Base-by-base conservation (phyloP, 2,797 vertebrate genomes). In the Tragopan temminckii region DNA sequence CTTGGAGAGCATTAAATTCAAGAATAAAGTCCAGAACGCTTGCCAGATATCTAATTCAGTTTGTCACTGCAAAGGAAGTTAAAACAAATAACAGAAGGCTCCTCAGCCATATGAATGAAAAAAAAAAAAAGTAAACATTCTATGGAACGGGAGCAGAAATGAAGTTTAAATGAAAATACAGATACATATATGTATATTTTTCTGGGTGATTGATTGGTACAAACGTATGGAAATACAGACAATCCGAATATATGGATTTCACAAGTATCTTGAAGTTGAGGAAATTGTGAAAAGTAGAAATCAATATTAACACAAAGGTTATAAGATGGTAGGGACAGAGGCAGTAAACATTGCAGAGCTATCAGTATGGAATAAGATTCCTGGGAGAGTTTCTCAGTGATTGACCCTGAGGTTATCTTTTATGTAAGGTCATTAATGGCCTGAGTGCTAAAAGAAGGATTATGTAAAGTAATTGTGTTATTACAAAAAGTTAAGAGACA, bases 1-100 rank as follows among this genome's bases (percentile, higher is more conserved):
- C 59, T 81, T 72, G n/a, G 16, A 85, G 61, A 76, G 63, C 4
- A 90, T 19, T 33, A 94, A 89, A 87, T 82, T 87, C 79, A 89
- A 79, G 71, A 87, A 62, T 67, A 40, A 90, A 89, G 18, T 82
- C 31, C 18, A 67, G 69, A 90, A 48, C 55, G 46, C 38, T 82
- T 92, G 50, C 38, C 78, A 89, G 61, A 66, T 69, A 20, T 31
- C 20, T 89, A 79, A 46, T 53, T 69, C 50, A 58, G 4, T 20
- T 76, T 92, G 74, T 75, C 7, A 3, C 75, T 75, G 35, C 31
- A 86, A 81, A 84, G 45, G 23, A 86, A 90, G 13, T 62, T 64
- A 42, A 78, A 88, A 63, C 36, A 95, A 92, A 79, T 62, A 58
- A 55, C 11, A 9, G 3, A 84, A 76, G 71, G 13, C 2, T 78